A percentile compares a stretch with the other conserved stretches of the same genome.
Conservation (phyloP, 1,140 invertebrate species). For the Pseudomyrmex dendroicus region DNA sequence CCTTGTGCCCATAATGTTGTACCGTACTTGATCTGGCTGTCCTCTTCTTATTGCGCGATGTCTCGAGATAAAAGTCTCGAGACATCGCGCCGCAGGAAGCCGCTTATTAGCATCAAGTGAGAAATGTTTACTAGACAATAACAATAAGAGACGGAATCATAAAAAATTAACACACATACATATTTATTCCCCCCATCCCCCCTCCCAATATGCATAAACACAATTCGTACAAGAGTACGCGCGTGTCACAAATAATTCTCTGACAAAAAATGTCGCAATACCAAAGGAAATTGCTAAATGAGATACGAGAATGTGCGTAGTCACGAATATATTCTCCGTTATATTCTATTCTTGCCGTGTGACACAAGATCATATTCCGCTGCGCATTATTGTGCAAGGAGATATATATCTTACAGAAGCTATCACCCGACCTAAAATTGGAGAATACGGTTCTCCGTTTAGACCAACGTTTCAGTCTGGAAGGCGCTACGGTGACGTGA, state of each 20-base stretch:
- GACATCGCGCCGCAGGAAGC: conserved; percentile 11
- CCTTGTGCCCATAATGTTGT: conserved; percentile 1
- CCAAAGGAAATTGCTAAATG: conserved; percentile 4
- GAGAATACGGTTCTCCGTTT: conserved; percentile 19
- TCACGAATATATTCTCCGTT: background rate
- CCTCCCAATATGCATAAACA: too few relatives aligned
- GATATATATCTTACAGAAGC: background rate
- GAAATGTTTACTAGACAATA: background rate
- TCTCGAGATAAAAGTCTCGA: conserved; percentile 16
- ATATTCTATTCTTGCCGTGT: conserved; percentile 1
- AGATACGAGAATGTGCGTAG: background rate
- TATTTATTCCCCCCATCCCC: background rate
- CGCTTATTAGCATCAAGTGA: conserved; percentile 4
- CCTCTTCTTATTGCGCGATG: background rate
- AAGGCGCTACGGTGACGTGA: conserved; percentile 10
- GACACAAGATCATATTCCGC: background rate
- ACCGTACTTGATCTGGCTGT: background rate
- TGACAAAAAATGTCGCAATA: background rate
- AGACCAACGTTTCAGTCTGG: background rate
- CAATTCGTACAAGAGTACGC: background rate
- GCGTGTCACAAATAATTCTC: background rate
- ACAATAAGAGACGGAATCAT: background rate
- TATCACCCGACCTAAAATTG: conserved; percentile 29
- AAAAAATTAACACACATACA: conserved; percentile 10
- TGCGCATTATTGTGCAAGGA: background rate